phyloP scores from a whole-genome alignment of 2,113 vertebrate genomes.

The Scalopus aquaticus region DNA sequence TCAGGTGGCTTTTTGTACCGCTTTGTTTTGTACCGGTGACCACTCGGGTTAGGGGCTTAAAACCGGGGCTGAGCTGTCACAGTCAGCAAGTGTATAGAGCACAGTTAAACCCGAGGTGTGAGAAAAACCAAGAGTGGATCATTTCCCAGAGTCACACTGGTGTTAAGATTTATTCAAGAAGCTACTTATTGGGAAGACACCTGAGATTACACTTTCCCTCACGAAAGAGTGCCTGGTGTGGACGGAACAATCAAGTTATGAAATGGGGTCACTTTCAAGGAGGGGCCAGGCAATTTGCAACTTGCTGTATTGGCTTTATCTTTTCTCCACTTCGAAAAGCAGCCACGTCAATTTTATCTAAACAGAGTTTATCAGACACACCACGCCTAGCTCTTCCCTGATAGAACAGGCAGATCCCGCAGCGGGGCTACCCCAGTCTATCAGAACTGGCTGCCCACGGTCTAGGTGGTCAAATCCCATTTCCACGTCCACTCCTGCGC shows the following conservation, averaged over 20 bases:
- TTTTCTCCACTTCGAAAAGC: slow-evolving; percentile 13
- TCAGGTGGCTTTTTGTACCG: neutral
- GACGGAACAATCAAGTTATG: slow-evolving; percentile 29
- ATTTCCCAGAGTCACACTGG: neutral
- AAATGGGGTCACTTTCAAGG: slow-evolving; percentile 54
- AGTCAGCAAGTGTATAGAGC: neutral
- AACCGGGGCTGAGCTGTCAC: neutral
- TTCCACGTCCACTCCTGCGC: neutral
- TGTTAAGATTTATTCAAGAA: slow-evolving; percentile 20
- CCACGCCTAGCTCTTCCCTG: neutral
- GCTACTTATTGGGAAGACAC: neutral
- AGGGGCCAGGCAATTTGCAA: neutral
- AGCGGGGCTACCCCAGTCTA: neutral
- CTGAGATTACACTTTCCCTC: neutral
- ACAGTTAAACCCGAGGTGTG: neutral
- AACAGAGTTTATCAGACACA: slow-evolving; percentile 46
- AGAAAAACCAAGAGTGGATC: neutral
- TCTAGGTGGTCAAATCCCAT: neutral
- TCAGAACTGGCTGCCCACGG: neutral
- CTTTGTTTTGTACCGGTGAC: neutral
- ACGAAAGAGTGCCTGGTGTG: neutral
- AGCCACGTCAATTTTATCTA: slow-evolving; percentile 17
- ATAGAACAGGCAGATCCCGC: neutral
- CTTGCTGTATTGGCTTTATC: neutral
- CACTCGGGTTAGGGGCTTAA: neutral